Percentiles rank a stretch among this genome's conserved stretches.
phyloP scores from a whole-genome alignment of 2,888 invertebrate species.

The Hirtodrosophila trivittata region DNA sequence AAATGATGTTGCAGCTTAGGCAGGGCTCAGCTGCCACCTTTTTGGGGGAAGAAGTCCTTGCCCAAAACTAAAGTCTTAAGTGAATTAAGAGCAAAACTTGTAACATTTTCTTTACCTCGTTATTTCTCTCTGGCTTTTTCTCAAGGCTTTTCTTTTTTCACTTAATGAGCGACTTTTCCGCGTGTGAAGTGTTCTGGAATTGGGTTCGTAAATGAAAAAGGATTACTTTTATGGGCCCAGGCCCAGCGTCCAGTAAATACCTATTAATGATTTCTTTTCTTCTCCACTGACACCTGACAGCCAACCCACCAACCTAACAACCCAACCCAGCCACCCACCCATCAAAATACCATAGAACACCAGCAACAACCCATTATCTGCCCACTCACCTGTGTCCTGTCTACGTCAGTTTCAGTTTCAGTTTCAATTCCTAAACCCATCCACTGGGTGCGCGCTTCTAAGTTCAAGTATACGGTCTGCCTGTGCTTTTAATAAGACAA shows the following conservation, averaged over 20 bases:
- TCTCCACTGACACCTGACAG: no score
- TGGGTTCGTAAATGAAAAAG: slow-evolving; percentile 68
- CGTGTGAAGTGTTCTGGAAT: slow-evolving; percentile 53
- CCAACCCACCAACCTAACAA: not conserved
- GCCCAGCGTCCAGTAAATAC: slow-evolving; percentile 38
- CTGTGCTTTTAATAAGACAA: slow-evolving; percentile 58
- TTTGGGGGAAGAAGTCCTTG: slow-evolving; percentile 25
- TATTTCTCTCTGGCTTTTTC: slow-evolving; percentile 15
- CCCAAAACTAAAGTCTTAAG: slow-evolving; percentile 73
- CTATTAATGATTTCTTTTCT: slow-evolving; percentile 58
- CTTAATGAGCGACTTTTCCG: slow-evolving; percentile 62
- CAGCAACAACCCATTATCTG: no score
- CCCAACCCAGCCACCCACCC: slow-evolving; percentile 6
- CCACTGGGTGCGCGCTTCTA: no score
- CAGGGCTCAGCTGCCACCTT: slow-evolving; percentile 21
- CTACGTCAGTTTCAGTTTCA: slow-evolving; percentile 7
- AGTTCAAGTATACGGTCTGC: slow-evolving; percentile 28
- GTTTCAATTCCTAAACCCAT: no score
- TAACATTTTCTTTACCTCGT: slow-evolving; percentile 66
- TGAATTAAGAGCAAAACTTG: slow-evolving; percentile 76
- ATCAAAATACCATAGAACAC: no score
- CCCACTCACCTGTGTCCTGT: slow-evolving; percentile 48
- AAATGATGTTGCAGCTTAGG: slow-evolving; percentile 55
- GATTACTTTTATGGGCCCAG: slow-evolving; percentile 53
- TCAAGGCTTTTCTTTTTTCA: slow-evolving; percentile 20